A percentile compares a stretch with the other conserved stretches of the same genome.
Evolutionary conservation across 2,113 vertebrate species (phyloP).

Genomic region (Dinomys branickii): DNA sequence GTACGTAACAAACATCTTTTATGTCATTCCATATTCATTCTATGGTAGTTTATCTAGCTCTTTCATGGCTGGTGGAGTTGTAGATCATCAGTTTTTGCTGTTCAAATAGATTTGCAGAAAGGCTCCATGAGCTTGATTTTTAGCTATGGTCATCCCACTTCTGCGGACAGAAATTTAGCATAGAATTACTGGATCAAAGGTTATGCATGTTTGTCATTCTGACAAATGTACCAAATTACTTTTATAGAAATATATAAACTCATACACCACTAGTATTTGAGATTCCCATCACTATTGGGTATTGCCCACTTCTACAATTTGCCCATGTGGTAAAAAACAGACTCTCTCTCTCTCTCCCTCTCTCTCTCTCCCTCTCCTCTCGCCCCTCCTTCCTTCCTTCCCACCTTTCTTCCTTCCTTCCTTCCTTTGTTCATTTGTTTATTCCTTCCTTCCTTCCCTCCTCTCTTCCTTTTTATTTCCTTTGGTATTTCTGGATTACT

Average conservation of each 20-base stretch:
- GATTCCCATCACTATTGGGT: not conserved
- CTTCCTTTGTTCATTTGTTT: too few species aligned
- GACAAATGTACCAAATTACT: not conserved
- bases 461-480: not conserved
- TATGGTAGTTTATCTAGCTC: not conserved
- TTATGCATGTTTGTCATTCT: not conserved
- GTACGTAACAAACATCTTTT: not conserved
- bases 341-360: not conserved
- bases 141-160: not conserved
- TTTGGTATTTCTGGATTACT: not conserved
- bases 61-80: not conserved
- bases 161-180: not conserved
- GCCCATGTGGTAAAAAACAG: not conserved
- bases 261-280: not conserved
- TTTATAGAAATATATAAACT: not conserved
- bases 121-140: not conserved
- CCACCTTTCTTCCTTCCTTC: too few species aligned
- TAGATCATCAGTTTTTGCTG: not conserved
- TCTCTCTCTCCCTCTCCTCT: accelerated
- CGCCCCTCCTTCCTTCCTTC: accelerated
- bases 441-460: too few species aligned
- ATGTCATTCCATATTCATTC: not conserved
- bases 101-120: not conserved
- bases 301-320: not conserved
- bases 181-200: not conserved